Percentiles rank a stretch among this genome's conserved stretches.
Evolutionary conservation across 2,113 vertebrate genomes (phyloP).

Genomic region (human): DNA sequence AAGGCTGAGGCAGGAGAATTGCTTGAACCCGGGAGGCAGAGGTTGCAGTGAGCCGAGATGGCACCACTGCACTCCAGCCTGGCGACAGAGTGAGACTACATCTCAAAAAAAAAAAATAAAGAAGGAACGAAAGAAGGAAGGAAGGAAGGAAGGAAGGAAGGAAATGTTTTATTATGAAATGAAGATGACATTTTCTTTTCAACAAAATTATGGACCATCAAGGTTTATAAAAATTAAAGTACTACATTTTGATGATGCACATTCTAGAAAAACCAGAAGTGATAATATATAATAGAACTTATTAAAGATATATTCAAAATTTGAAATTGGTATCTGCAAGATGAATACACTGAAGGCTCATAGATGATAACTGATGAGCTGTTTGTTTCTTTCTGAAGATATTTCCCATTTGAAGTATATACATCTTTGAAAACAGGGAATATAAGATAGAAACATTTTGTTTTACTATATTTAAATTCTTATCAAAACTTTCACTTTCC

Average conservation of each 20-base stretch:
- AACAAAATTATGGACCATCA: background rate
- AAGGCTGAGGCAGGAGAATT: no score
- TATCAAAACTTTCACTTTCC: background rate
- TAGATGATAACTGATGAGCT: background rate
- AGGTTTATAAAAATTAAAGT: background rate
- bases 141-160: no score
- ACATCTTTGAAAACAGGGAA: background rate
- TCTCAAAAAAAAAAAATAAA: no score
- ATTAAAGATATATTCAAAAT: background rate
- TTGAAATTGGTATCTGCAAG: background rate
- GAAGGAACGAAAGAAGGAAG: accelerated
- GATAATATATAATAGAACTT: background rate
- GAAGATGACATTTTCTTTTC: background rate
- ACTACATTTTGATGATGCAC: background rate
- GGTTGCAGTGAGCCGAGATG: no score
- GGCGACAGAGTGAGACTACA: no score
- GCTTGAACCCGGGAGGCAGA: no score
- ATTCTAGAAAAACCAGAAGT: background rate
- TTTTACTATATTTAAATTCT: background rate
- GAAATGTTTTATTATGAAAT: background rate
- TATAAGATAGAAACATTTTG: background rate
- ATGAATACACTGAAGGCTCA: background rate
- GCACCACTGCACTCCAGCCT: no score
- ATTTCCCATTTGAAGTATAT: background rate
- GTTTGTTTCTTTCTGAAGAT: background rate